Evolutionary conservation across 2,113 vertebrate genomes (phyloP), one percentile per base, ranked within the genome.

Genomic region (Callospermophilus lateralis): DNA sequence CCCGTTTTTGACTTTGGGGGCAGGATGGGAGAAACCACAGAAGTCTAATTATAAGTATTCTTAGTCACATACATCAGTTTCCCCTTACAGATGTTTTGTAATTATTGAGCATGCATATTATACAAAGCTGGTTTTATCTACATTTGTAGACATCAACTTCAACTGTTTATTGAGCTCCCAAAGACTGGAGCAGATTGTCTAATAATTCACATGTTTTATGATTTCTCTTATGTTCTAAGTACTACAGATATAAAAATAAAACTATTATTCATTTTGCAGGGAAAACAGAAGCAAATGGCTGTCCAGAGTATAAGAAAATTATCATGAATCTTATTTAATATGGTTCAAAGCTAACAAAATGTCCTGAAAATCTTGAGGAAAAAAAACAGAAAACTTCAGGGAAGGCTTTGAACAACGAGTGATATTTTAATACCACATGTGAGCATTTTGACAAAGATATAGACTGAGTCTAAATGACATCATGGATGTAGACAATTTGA

Each of bases 1-100:
- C 15, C 48, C 11, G 19, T 16, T 88, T 95, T 88, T 19, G 61
- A 5, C 83, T 95, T 68, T 84, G 11, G 7, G 28, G 24, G 4
- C 1, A n/a, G 17, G 9, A 30, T 68, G 15, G 16, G 45, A 67
- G 53, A 85, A 80, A 77, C 15, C 1, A 63, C 65, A 55, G 28
- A 94, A 78, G 89, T 76, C 20, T 92, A 83, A 68, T 39, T 84
- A 30, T 48, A 74, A 67, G 74, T 84, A 84, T n/a, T 91, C 45
- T 67, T 93, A 13, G 24, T n/a, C 72, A 88, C 6, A 80, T n/a
- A 73, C 7, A 19, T 65, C 51, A 4, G 30, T 76, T 68, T 81
- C 39, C 94, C 13, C 34, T 68, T 65, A 39, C 6, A 16, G 48
- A 84, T 76, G 32, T 17, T 84, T 68, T 80, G 10, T 74, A 65